Base-by-base conservation (phyloP, 2,113 vertebrate genomes). In the Anhinga rufa region DNA sequence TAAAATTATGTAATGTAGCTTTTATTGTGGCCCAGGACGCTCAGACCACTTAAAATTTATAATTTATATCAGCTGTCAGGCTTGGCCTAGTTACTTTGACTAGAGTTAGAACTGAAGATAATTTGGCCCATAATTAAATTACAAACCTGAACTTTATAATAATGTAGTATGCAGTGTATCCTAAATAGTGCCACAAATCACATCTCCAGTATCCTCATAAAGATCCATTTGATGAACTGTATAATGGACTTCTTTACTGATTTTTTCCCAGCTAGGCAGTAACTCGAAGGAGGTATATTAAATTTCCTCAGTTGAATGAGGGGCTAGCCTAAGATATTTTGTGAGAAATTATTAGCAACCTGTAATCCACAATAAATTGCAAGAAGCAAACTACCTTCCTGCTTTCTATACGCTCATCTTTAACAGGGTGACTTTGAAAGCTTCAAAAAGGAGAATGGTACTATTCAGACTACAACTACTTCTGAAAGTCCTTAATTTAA, bases 81-180 rank as follows among this genome's bases (percentile, higher is more conserved):
- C 58, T 86, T 87, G 82, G 89, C 89, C 95, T 76, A 95, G 94
- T 68, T 81, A 90, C 70, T 92, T 85, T 4, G 14, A 80, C 86
- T 95, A n/a, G 90, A 97, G 91, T 88, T 95, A 95, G 94, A 94
- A 92, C 25, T 88, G 88, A 77, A 92, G 89, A 89, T 97, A 95
- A 96, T 95, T 91, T 88, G 89, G 78, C 31, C 75, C 55, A 91
- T 92, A 95, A 97, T 97, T 97, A 95, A 95, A 95, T 95, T 96
- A 94, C 74, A 95, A 95, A 95, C 71, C 92, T 97, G 96, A 96
- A 97, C 97, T 97, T 97, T 94, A 88, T 85, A 91, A 89, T 95
- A 97, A 92, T 92, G 68, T 90, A 74, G 40, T 75, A 95, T 88
- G 92, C 88, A 91, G 58, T 44, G 94, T 97, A 94, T 95, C 84